phyloP scores from a whole-genome alignment of 2,888 invertebrate genomes.

The Papilio gigon region DNA sequence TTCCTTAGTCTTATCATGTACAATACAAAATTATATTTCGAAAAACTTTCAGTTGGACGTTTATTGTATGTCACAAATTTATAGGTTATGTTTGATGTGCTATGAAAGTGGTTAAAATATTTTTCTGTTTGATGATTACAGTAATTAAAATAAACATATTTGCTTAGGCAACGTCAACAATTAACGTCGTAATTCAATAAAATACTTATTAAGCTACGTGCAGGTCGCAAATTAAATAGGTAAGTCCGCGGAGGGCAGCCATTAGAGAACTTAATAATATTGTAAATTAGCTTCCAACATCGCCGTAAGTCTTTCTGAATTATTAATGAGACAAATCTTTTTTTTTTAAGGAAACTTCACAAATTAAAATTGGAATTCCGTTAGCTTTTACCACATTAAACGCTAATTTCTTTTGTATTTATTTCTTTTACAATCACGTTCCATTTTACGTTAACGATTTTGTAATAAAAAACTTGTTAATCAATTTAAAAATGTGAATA shows the following conservation, averaged over 20 bases:
- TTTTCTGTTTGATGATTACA: too few species aligned
- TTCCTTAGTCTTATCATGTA: too few species aligned
- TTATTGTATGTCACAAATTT: too few species aligned
- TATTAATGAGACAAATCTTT: constrained; percentile 34
- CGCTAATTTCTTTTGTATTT: not conserved
- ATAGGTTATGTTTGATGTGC: too few species aligned
- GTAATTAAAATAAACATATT: not conserved
- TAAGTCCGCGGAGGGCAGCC: constrained; percentile 16
- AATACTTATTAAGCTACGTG: constrained; percentile 29
- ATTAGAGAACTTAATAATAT: constrained; percentile 32
- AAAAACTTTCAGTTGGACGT: too few species aligned
- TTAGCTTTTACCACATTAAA: constrained; percentile 12
- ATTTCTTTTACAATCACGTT: not conserved
- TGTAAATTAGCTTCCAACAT: constrained; percentile 38
- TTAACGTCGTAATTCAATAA: constrained; percentile 11
- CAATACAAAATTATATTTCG: too few species aligned
- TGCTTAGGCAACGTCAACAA: not conserved
- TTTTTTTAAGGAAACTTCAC: constrained; percentile 3
- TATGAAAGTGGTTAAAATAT: too few species aligned
- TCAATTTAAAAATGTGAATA: not conserved
- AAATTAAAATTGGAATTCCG: constrained; percentile 20
- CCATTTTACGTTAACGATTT: not conserved
- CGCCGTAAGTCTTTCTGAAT: constrained; percentile 34
- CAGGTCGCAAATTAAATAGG: constrained; percentile 36
- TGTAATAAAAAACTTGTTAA: not conserved